Evolutionary conservation across 1,140 invertebrate species (phyloP).

Genomic region (Anoplolepis gracilipes): DNA sequence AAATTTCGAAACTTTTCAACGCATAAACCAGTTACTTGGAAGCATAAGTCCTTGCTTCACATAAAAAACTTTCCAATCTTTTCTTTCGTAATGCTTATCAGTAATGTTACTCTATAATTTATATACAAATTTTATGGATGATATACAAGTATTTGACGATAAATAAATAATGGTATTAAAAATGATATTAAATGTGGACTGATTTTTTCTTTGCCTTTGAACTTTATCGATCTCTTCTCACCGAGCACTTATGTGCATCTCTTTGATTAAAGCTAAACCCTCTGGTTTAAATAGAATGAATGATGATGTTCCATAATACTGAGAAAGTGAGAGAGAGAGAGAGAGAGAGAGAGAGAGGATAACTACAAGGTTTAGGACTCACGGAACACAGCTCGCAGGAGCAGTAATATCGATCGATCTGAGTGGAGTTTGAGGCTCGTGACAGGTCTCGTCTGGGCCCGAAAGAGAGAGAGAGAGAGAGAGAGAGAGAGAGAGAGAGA

Average conservation of each 20-base stretch:
- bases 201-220: neutral
- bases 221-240: neutral
- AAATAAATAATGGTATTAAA: neutral
- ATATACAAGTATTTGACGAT: neutral
- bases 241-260: neutral
- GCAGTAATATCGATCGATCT: constrained; percentile 84
- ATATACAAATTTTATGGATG: neutral
- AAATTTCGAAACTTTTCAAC: too few species aligned
- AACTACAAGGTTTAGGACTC: constrained; percentile 81
- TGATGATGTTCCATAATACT: neutral
- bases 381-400: constrained; percentile 80
- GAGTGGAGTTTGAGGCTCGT: constrained; percentile 73
- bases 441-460: constrained; percentile 72
- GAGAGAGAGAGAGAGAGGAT: constrained; percentile 74
- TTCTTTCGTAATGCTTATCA: neutral
- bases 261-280: neutral
- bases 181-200: neutral
- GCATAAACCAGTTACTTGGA: too few species aligned
- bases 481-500: constrained; percentile 39
- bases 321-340: constrained; percentile 53
- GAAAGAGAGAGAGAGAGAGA: constrained; percentile 46
- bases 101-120: neutral
- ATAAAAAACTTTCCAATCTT: neutral
- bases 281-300: constrained; percentile 1
- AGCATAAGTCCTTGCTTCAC: neutral